Evolutionary conservation across 2,113 vertebrate genomes (phyloP), one percentile per base, ranked within the genome.

Genomic region (Chauna torquata): DNA sequence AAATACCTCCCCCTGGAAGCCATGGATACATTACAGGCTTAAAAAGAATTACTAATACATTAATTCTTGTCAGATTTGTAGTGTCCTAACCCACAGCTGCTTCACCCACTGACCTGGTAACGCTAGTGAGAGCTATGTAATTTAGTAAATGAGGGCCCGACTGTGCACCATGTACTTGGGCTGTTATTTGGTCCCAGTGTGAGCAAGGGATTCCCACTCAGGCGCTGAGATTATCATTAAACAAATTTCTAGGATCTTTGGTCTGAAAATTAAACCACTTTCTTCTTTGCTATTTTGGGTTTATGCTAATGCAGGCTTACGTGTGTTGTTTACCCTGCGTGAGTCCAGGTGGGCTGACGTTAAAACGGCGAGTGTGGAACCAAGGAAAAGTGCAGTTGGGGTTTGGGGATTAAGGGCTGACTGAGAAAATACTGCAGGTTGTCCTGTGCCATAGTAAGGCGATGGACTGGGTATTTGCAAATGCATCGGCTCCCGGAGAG

Each of bases 11-110:
- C 58, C 94, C 86, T 96, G 82, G 88, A 97, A 96, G 83, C 92
- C 83, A 57, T 88, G 94, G 97, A 95, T 97, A 96, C 95, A 97
- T 95, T 97, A 97, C 12, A 2, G 91, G 91, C 91, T 97, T 97
- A 91, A 94, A 86, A 96, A 96, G 95, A 94, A 97, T 95, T 94
- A 96, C 90, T 86, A 96, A 94, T 87, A 92, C 96, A 96, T 94
- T 97, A 93, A 97, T 96, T 97, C 95, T 94, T 97, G 96, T 95
- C 92, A 96, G 94, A 96, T 97, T 96, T 91, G 94, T 76, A 95
- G 94, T 68, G 96, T 97, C 97, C 95, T 96, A 95, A 94, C 95
- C 90, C 92, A 91, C 91, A 90, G 95, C 80, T 92, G 86, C 94
- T 92, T 96, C 88, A 95, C 95, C 90, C 92, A 91, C 94, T 94